Base-by-base conservation (phyloP, 2,888 invertebrate genomes). In the Conomelus anceps region DNA sequence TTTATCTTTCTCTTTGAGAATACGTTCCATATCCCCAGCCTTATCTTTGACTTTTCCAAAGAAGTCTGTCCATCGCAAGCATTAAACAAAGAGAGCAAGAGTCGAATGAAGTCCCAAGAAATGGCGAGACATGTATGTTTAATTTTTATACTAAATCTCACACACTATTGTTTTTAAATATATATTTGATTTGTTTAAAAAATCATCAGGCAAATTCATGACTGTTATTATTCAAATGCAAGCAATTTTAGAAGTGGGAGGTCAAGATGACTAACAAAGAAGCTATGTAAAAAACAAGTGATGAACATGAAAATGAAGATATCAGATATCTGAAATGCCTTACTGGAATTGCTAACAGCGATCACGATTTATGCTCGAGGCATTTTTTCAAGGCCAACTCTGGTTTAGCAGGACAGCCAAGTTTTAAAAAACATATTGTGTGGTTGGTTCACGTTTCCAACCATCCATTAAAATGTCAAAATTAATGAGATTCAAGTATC, bases 11-110 rank as follows among this genome's bases (percentile, higher is more conserved):
- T 98, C 98, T 94, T 98, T 98, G 91, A 98, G 95, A 91, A 97
- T 97, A 93, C 97, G 95, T 93, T 98, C 98, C 96, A 98, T 96
- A 94, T 98, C 98, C 90, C 97, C 98, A 0, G 98, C 98, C 93
- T 98, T 98, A 94, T 98, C 98, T 95, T 98, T 99, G 91, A 99
- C 98, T 93, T 98, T 98, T 91, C 98, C 98, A 93, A 99, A 97
- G 95, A 99, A 98, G 93, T 98, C 99, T 96, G 92, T 90, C 91
- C 89, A 91, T 85, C 26, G 88, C 41, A 90, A 22, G 86, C 86
- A 86, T 86, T 86, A 26, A 86, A 86, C 24, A 24, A 86, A 90
- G 89, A 63, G 63, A 63, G 20, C 63, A 63, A 20, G 0, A 63
- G n/a, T 63, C n/a, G 63, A 63, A 63, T 63, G n/a, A 63, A n/a